A percentile compares a stretch with the other conserved stretches of the same genome.
Conservation (phyloP, 2,113 vertebrate species). For the Thalassoma bifasciatum region DNA sequence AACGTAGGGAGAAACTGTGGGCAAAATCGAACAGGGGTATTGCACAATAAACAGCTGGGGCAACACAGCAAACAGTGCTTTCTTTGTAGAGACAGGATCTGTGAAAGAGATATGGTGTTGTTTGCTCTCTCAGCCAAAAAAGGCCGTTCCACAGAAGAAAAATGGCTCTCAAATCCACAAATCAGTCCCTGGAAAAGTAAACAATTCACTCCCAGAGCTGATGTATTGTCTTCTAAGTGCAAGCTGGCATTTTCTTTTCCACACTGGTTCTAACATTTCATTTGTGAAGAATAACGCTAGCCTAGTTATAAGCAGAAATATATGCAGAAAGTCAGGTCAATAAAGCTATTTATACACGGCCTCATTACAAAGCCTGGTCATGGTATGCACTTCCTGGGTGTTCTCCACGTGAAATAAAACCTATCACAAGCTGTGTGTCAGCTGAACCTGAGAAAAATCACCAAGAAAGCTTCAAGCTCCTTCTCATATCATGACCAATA, state of each 20-base stretch:
- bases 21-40: conserved; percentile 55
- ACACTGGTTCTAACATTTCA: conserved; percentile 62
- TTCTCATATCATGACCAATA: conserved; percentile 14
- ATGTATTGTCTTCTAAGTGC: conserved; percentile 68
- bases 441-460: not conserved
- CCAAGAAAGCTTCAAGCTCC: conserved; percentile 5
- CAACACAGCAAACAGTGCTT: conserved; percentile 54
- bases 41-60: conserved; percentile 60
- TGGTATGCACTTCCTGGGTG: conserved; percentile 59
- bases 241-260: conserved; percentile 64
- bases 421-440: conserved; percentile 8
- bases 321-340: conserved; percentile 76
- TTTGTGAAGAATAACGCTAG: conserved; percentile 75
- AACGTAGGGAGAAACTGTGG: conserved; percentile 39
- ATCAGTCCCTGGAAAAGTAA: conserved; percentile 71
- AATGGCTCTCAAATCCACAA: conserved; percentile 70
- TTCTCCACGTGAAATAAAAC: conserved; percentile 67
- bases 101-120: conserved; percentile 63
- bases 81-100: conserved; percentile 62
- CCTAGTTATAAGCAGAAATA: conserved; percentile 57
- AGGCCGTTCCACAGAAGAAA: conserved; percentile 43
- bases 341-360: conserved; percentile 73
- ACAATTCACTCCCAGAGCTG: conserved; percentile 73
- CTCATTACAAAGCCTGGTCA: conserved; percentile 68
- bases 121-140: conserved; percentile 66